Evolutionary conservation across 2,888 invertebrate species (phyloP).

Genomic region (Atherix ibis): DNA sequence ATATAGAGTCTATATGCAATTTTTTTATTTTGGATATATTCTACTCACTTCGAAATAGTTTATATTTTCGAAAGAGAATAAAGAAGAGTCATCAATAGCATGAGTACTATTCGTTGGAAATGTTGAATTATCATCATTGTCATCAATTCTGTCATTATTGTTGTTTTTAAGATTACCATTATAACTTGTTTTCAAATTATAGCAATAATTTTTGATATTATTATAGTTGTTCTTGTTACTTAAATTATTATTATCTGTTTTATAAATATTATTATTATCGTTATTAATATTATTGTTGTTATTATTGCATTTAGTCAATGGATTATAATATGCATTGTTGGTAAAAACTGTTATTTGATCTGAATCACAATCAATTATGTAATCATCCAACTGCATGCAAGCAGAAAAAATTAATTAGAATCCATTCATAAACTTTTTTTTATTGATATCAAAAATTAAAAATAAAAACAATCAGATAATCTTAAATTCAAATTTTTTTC

Average conservation of each 20-base stretch:
- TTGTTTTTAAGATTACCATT: no score
- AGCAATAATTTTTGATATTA: no score
- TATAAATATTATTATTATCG: slow-evolving; percentile 5
- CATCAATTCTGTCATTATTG: not conserved
- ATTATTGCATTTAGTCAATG: slow-evolving; percentile 14
- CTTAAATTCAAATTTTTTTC: no score
- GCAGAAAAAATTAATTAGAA: slow-evolving; percentile 13
- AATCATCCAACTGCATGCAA: slow-evolving; percentile 18
- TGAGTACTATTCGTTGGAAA: not conserved
- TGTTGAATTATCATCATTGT: no score
- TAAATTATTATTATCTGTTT: slow-evolving; percentile 6
- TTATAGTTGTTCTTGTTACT: slow-evolving; percentile 9
- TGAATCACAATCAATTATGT: slow-evolving; percentile 17
- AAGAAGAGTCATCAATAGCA: not conserved
- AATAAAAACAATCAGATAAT: no score
- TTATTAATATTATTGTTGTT: slow-evolving; percentile 13
- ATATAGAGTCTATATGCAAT: no score
- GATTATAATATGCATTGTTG: slow-evolving; percentile 11
- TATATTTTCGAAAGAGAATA: slow-evolving; percentile 8
- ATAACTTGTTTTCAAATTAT: no score
- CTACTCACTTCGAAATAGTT: slow-evolving; percentile 11
- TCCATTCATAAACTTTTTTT: no score
- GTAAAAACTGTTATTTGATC: slow-evolving; percentile 16
- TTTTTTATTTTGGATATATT: not conserved
- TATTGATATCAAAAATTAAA: no score